Base-by-base conservation (phyloP, 2,113 vertebrate species). In the Pimephales promelas region DNA sequence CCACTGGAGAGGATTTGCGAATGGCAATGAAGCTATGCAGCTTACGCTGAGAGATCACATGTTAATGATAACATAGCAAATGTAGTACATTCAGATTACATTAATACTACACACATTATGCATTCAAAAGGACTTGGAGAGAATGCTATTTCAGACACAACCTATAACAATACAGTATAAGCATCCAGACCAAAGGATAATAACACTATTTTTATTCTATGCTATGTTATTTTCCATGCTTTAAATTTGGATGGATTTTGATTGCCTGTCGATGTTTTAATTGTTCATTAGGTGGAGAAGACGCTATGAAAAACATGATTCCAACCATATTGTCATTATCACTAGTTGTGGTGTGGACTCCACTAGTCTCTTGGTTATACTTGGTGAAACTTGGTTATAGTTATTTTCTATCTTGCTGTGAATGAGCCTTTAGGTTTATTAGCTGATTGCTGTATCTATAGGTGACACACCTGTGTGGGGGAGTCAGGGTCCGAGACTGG, bases 391-490 rank as follows among this genome's bases (percentile, higher is more conserved):
- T 28, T 16, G 24, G 59, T 62, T 28, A 28, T 62, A 62, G 59
- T 62, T 62, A 28, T 18, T 66, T 34, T 34, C 14, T 34, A 34
- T 66, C 16, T 66, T 34, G 16, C 0, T 66, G 62, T 66, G 10
- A 66, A 7, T 66, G 18, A 16, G 26, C 61, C 26, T 85, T 95
- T 22, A 54, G 20, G 52, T 54, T 2, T 54, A 54, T 54, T 54
- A 9, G 52, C 6, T 54, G 52, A 54, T 54, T 22, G 52, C 8
- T 54, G 18, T 54, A 54, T 54, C 2, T 28, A 54, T 54, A 1
- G 52, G 52, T 22, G 18, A 54, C 52, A 54, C 52, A 54, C 95
- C 94, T 96, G 95, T 40, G 88, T 90, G 0, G 95, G 95, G 7
- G 52, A 86, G 20, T 88, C 83, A 3, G 93, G 94, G 34, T 92